Percentiles rank a stretch among this genome's conserved stretches.
Evolutionary conservation across 2,797 vertebrate genomes (phyloP).

Genomic region (Periparus ater): DNA sequence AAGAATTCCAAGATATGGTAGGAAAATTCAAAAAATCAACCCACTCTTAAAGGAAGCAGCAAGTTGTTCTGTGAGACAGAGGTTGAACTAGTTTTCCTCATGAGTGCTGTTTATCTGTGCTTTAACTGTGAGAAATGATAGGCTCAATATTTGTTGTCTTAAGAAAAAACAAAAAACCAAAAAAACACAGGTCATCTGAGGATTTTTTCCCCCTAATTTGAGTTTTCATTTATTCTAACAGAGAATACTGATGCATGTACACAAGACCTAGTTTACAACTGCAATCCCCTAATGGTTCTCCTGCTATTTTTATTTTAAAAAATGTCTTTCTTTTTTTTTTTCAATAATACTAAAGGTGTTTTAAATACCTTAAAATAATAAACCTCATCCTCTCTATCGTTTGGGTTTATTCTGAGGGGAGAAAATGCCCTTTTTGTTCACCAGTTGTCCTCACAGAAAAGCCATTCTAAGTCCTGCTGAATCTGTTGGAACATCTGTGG

Average conservation of each 20-base stretch:
- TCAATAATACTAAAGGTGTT: not conserved
- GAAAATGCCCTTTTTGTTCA: not conserved
- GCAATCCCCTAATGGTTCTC: not conserved
- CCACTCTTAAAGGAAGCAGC: not conserved
- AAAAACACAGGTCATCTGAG: not conserved
- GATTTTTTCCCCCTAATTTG: not conserved
- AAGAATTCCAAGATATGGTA: not conserved
- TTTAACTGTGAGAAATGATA: not conserved
- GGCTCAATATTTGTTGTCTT: not conserved
- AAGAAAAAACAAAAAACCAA: not conserved
- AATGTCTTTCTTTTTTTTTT: not conserved
- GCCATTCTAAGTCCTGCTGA: not conserved
- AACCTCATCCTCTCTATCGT: not conserved
- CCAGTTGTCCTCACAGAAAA: not conserved
- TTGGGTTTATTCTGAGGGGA: not conserved
- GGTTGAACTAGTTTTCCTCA: not conserved
- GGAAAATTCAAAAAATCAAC: not conserved
- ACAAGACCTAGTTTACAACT: not conserved
- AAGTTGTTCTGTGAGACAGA: not conserved
- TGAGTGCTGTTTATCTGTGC: not conserved
- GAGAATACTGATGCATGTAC: not conserved
- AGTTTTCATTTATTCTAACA: not conserved
- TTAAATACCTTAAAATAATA: not conserved
- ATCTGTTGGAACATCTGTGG: not conserved
- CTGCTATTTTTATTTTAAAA: not conserved